Base-by-base conservation (phyloP, 2,113 vertebrate genomes). In the Pitta sordida region DNA sequence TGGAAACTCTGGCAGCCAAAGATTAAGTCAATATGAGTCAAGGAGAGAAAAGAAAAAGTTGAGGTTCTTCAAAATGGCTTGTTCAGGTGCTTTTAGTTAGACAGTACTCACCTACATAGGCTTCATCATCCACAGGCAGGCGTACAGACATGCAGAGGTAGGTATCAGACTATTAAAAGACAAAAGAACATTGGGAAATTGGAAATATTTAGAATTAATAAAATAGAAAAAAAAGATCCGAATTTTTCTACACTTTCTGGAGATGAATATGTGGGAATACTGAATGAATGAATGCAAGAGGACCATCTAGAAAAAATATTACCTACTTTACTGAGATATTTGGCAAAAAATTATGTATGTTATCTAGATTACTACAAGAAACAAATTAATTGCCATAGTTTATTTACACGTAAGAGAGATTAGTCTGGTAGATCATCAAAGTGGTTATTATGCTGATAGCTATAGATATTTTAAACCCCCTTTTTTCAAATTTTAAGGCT, bases 141-240 rank as follows among this genome's bases (percentile, higher is more conserved):
- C 97, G 97, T 96, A 98, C 93, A 18, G 98, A 97, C 98, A 98
- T 98, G 97, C 99, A 99, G 92, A 99, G 97, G 97, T 99, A 99
- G 16, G 98, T 98, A 96, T 99, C 99, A 5, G 99, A 99, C 99
- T 99, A 96, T 96, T 96, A 97, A 73, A 95, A 87, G 95, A 87
- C 48, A 96, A 69, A 83, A 84, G 70, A 73, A 76, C n/a, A 94
- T n/a, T n/a, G n/a, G n/a, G 53, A 91, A 62, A 95, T 52, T 64
- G 39, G 43, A 39, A 60, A 58, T 39, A 67, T 21, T 36, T 29
- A 81, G 13, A 77, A 60, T 49, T 21, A 49, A 83, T 90, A 44
- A 12, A 71, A 44, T 4, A 53, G 12, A 84, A 74, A 73, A 4
- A 64, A 77, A 70, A n/a, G 23, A 91, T 11, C 7, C 81, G 23